A percentile compares a stretch with the other conserved stretches of the same genome.
Conservation (phyloP, 64 coral and sea anemone genomes). For the Dendrophyllia cribrosa region DNA sequence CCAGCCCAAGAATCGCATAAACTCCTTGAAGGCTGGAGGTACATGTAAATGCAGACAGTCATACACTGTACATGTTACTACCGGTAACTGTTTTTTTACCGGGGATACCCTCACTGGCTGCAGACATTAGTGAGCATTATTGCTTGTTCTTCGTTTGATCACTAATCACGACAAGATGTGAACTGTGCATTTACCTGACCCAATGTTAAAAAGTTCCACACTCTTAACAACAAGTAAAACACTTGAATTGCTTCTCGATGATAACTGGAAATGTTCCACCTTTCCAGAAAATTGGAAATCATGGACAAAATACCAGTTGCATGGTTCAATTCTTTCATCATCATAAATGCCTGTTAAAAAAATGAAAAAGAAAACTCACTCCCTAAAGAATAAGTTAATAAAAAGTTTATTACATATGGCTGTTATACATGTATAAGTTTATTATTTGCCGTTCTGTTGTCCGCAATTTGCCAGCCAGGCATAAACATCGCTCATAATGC, state of each 20-base stretch:
- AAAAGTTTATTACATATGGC: background rate
- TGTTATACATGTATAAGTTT: too few relatives aligned
- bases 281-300: conserved; percentile 79
- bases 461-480: too few relatives aligned
- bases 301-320: conserved; percentile 69
- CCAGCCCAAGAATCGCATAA: too few relatives aligned
- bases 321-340: conserved; percentile 78
- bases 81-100: too few relatives aligned
- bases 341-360: conserved; percentile 64
- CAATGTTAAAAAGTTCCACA: conserved; percentile 82
- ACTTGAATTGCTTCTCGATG: conserved; percentile 79
- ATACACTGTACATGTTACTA: too few relatives aligned
- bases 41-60: too few relatives aligned
- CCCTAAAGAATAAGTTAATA: background rate
- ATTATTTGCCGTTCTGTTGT: too few relatives aligned
- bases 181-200: conserved; percentile 76
- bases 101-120: too few relatives aligned
- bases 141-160: too few relatives aligned
- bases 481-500: too few relatives aligned
- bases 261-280: conserved; percentile 87
- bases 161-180: background rate
- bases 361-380: background rate
- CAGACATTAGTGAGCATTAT: too few relatives aligned
- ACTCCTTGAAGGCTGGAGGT: too few relatives aligned
- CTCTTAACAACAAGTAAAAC: conserved; percentile 86